Conservation (phyloP, 2,888 invertebrate genomes). For the Nemurella pictetii region DNA sequence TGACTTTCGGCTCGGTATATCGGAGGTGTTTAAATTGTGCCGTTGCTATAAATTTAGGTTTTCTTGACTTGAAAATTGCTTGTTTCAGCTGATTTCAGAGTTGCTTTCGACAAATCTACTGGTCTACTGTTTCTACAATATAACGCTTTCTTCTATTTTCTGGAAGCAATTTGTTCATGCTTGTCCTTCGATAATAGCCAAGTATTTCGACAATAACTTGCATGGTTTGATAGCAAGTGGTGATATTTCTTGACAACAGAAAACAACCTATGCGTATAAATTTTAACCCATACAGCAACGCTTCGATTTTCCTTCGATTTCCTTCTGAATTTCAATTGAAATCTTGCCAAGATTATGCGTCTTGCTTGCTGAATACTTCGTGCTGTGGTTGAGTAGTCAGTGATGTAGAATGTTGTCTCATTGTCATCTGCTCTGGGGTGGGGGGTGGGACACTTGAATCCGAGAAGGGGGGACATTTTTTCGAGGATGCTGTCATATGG, state of each 20-base stretch:
- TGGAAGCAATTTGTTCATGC: no score
- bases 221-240: no score
- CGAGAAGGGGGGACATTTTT: constrained; percentile 3
- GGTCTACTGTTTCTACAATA: no score
- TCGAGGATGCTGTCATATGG: constrained; percentile 20
- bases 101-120: background rate
- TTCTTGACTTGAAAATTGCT: background rate
- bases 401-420: background rate
- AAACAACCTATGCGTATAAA: no score
- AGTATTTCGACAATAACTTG: no score
- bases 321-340: background rate
- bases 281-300: no score
- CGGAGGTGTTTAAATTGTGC: background rate
- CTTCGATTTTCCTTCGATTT: background rate
- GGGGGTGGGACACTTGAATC: background rate
- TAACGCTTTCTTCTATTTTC: no score
- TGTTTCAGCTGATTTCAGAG: background rate
- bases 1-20: background rate
- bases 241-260: no score
- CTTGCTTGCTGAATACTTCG: no score
- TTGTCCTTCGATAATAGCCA: no score
- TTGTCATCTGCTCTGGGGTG: background rate
- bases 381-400: no score
- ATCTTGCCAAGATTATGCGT: no score
- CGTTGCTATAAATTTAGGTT: background rate